Evolutionary conservation across 2,113 vertebrate genomes (phyloP).

Genomic region (Camelus dromedarius): DNA sequence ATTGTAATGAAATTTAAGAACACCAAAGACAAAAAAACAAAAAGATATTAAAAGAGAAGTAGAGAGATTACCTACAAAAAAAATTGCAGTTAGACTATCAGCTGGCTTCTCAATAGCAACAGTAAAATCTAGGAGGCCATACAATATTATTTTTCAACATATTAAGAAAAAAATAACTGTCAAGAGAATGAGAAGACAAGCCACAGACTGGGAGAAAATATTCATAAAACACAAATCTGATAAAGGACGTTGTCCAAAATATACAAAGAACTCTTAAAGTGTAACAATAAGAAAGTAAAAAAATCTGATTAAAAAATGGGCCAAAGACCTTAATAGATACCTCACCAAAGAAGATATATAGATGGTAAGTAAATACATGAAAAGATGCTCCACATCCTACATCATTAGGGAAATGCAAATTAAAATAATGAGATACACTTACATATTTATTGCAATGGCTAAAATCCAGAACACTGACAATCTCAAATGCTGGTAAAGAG

Average conservation of each 20-base stretch:
- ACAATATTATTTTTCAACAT: conserved; percentile 23
- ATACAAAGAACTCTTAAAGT: neutral
- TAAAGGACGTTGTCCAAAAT: neutral
- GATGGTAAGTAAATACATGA: neutral
- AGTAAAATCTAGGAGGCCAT: conserved; percentile 7
- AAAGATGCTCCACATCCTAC: neutral
- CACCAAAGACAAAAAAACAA: neutral
- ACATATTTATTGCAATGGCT: neutral
- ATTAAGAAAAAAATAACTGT: neutral
- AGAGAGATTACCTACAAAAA: conserved; percentile 26
- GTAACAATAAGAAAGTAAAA: neutral
- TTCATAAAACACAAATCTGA: neutral
- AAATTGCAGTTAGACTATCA: neutral
- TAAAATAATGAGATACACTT: neutral
- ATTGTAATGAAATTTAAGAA: conserved; percentile 1
- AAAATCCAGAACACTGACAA: neutral
- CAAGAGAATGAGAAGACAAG: neutral
- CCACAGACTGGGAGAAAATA: neutral
- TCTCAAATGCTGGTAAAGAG: neutral
- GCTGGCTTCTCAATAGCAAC: neutral
- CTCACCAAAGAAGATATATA: neutral
- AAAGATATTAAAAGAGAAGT: conserved; percentile 15
- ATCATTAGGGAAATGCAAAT: neutral
- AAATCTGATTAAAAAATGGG: neutral
- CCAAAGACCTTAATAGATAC: neutral